These are phyloP conservation scores for Heliconius himera DNA, from an alignment of 1,140 invertebrate species.

Conservation along the genomic window DNA sequence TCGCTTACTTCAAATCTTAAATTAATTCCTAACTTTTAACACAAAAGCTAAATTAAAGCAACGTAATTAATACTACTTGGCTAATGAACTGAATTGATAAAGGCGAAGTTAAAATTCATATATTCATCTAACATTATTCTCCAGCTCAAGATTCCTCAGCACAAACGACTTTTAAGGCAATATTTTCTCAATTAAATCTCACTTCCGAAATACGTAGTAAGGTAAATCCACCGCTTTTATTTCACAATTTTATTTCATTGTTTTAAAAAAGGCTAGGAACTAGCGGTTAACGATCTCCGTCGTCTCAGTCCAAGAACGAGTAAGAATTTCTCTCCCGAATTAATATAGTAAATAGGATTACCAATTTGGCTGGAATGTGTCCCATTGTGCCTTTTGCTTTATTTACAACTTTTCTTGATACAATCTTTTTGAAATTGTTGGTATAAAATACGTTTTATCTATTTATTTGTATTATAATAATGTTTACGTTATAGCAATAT, in stretches of 20 bases:
- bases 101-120: constrained; percentile 41
- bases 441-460: constrained; percentile 1
- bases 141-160: constrained; percentile 28
- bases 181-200: constrained; percentile 44
- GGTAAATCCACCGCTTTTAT: constrained; percentile 37
- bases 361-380: constrained; percentile 28
- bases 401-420: constrained; percentile 17
- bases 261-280: constrained; percentile 40
- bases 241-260: constrained; percentile 41
- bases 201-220: constrained; percentile 27
- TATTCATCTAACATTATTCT: constrained; percentile 38
- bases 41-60: constrained; percentile 23
- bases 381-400: constrained; percentile 14
- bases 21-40: neutral
- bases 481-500: too few species aligned
- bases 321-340: constrained; percentile 28
- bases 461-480: neutral
- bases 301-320: constrained; percentile 17
- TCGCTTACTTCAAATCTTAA: neutral
- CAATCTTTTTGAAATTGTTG: neutral
- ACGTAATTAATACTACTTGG: constrained; percentile 27
- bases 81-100: constrained; percentile 42
- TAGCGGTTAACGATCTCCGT: constrained; percentile 31
- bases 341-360: constrained; percentile 26
- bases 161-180: constrained; percentile 34